Conservation (phyloP, 2,113 vertebrate genomes). For the Alaudala cheleensis region DNA sequence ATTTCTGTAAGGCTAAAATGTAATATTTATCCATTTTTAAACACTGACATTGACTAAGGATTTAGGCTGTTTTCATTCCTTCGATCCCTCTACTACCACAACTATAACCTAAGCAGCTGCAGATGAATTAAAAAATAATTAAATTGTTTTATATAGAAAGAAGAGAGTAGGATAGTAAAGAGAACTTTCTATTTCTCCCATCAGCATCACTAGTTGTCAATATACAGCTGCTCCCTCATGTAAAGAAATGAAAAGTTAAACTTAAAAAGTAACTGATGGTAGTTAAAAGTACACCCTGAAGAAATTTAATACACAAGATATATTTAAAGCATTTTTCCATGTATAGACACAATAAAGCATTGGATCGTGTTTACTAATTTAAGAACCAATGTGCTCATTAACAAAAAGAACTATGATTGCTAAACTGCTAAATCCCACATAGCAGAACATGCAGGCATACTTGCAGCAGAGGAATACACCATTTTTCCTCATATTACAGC, state of each 20-base stretch:
- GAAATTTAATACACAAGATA: background rate
- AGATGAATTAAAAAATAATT: slow-evolving; percentile 65
- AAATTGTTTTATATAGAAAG: background rate
- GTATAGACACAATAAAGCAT: background rate
- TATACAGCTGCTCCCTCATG: background rate
- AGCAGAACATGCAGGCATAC: background rate
- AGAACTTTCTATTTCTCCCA: slow-evolving; percentile 23
- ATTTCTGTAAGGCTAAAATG: background rate
- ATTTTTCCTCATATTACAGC: background rate
- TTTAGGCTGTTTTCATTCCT: background rate
- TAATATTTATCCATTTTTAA: slow-evolving; percentile 54
- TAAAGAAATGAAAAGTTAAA: slow-evolving; percentile 40
- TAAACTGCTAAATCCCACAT: background rate
- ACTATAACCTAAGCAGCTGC: slow-evolving; percentile 44
- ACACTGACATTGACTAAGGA: slow-evolving; percentile 5
- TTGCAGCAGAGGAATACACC: background rate
- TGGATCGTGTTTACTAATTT: background rate
- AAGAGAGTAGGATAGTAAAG: background rate
- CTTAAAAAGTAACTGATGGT: background rate
- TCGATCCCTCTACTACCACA: background rate
- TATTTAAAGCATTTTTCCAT: slow-evolving; percentile 2
- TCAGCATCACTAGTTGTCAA: background rate
- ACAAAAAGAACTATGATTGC: background rate
- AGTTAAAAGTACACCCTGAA: slow-evolving; percentile 1
- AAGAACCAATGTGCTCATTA: background rate